These are phyloP conservation scores for Neodiprion fabricii DNA, from an alignment of 1,140 invertebrate genomes.

Conservation along the genomic window DNA sequence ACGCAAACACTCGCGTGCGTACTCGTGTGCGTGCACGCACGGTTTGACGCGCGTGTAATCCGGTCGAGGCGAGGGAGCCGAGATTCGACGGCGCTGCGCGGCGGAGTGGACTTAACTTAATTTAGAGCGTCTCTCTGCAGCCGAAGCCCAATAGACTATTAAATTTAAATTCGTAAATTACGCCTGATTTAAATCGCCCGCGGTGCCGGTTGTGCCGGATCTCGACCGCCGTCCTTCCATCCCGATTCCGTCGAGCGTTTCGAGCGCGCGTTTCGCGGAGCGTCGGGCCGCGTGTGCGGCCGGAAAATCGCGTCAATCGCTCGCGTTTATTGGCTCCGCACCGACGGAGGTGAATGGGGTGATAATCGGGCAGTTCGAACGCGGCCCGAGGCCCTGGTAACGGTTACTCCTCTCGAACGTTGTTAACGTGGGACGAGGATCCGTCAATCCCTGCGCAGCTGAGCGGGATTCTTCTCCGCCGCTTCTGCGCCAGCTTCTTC, in stretches of 20 bases:
- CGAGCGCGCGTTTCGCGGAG: background rate
- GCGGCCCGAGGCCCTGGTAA: slow-evolving; percentile 36
- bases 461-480: background rate
- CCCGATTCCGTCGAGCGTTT: background rate
- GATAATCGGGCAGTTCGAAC: slow-evolving; percentile 55
- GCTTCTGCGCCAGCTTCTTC: background rate
- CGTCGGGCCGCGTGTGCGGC: background rate
- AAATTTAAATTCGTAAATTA: slow-evolving; percentile 8
- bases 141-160: slow-evolving; percentile 7
- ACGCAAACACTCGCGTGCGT: too few relatives aligned
- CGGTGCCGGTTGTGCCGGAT: background rate
- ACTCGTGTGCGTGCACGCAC: too few relatives aligned
- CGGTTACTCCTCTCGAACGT: background rate
- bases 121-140: background rate
- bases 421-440: background rate
- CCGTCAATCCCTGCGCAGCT: background rate
- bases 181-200: background rate
- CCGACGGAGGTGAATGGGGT: slow-evolving; percentile 23
- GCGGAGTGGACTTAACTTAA: background rate
- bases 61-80: too few relatives aligned
- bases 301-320: background rate
- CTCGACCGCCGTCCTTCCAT: background rate
- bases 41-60: too few relatives aligned
- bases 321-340: background rate
- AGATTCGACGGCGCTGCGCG: background rate